phyloP scores from a whole-genome alignment of 2,113 vertebrate species.

The Sebastes fasciatus region DNA sequence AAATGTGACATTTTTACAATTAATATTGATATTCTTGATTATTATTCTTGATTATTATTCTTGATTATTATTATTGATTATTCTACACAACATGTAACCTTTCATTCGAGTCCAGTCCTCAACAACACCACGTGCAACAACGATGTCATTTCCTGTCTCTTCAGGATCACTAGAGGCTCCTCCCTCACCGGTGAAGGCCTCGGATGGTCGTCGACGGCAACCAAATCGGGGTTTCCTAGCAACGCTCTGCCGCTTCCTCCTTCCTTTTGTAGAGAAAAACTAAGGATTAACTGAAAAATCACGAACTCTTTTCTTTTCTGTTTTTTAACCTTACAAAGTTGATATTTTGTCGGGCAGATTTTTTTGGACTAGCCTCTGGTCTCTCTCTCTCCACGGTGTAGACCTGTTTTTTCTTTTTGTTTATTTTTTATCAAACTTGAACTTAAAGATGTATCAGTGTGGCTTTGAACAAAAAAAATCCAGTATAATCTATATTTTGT shows the following conservation, averaged over 20 bases:
- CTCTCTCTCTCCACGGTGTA: slow-evolving; percentile 71
- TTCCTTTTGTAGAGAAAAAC: slow-evolving; percentile 87
- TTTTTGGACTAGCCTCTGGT: slow-evolving; percentile 75
- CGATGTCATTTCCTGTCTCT: slow-evolving; percentile 58
- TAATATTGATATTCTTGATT: too few species aligned
- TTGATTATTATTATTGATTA: neutral
- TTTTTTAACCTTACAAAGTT: slow-evolving; percentile 83
- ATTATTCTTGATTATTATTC: too few species aligned
- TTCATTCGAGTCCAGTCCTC: neutral
- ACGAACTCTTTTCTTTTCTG: slow-evolving; percentile 82
- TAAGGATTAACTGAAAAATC: slow-evolving; percentile 82
- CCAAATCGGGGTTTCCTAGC: slow-evolving; percentile 89
- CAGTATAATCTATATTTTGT: slow-evolving; percentile 84
- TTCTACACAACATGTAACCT: neutral
- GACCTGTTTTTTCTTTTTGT: slow-evolving; percentile 69
- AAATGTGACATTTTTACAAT: neutral
- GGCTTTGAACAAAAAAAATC: slow-evolving; percentile 87
- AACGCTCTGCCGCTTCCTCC: slow-evolving; percentile 88
- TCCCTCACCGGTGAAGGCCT: slow-evolving; percentile 46
- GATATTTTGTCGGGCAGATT: slow-evolving; percentile 74
- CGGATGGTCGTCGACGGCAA: slow-evolving; percentile 80
- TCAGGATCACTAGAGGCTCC: slow-evolving; percentile 92
- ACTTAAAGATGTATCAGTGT: slow-evolving; percentile 79
- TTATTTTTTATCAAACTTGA: slow-evolving; percentile 80
- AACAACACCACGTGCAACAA: neutral